Evolutionary conservation across 1,140 invertebrate species (phyloP), one percentile per base, ranked within the genome.

Genomic region (Holotrichia oblita): DNA sequence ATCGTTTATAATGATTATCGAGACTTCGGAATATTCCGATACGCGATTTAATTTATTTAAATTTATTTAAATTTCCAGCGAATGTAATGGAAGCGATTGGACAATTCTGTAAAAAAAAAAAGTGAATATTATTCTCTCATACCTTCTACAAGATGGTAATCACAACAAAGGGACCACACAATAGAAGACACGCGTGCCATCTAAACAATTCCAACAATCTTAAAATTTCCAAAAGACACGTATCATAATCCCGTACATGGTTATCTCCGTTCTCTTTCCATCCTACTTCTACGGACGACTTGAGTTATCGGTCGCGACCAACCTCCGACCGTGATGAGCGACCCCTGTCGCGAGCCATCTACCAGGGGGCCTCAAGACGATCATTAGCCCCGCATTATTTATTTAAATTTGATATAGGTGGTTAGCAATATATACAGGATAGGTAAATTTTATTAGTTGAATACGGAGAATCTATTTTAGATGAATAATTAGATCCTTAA

Each of bases 351-450:
- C 14, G 76, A 34, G 76, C 22, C 27, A 22, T 77, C 76, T 55
- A 55, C 24, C 76, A 24, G 76, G 76, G 73, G 76, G 76, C 48
- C 76, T 27, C 4, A 44, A 55, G 61, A 69, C 61, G 48, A 77
- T 77, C 76, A 77, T 77, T 77, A 77, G 76, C 61, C 48, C 76
- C 24, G 61, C 61, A 61, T 77, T 77, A 77, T 77, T 77, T 77
- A 77, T 77, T 77, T 77, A 77, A 77, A 77, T 77, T 77, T 77
- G 76, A 61, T 77, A 77, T 77, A 77, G 76, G 27, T 61, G 76
- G 76, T 55, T 77, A 17, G 76, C 76, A 69, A 48, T 24, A 24
- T 22, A 17, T 41, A 76, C 27, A 34, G 27, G 27, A 34, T 34
- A 34, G 27, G 27, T 34, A 4, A 34, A 34, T 1, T 34, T 34